Evolutionary conservation across 1,140 invertebrate species (phyloP), one percentile per base, ranked within the genome.

Genomic region (Heliothis subflexa): DNA sequence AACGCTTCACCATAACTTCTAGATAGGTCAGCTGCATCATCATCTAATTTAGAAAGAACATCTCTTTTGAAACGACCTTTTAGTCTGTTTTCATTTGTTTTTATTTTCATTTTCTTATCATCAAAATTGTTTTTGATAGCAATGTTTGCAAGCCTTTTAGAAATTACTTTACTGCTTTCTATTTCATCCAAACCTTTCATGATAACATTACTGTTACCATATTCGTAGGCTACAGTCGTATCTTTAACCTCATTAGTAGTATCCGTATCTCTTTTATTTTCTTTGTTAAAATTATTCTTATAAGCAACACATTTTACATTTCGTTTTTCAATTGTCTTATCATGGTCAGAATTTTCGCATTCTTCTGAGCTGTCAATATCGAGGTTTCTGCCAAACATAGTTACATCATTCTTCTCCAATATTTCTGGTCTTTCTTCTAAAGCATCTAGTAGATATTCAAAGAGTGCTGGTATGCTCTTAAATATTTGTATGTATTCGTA

Each of bases 381-480:
- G 59, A 25, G 14, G 55, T 85, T 80, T 61, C 68, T 78, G 21
- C 62, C 81, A 49, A 85, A 83, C 3, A 81, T 76, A 2, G 73
- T 78, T 49, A 81, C 59, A 45, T 90, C 83, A 55, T 89, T 78
- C 64, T 73, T 83, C 78, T 90, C 88, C 50, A 89, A 78, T 57
- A 88, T 83, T 83, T 87, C 83, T 18, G 88, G 88, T 59, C 79
- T 85, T 2, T 84, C 70, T 70, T 86, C 75, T 0, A 89, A 62
- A 33, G 84, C 64, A 13, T 79, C 76, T 25, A 88, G 45, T 14
- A 91, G 52, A 81, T 86, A 85, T 73, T 89, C 82, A 59, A 87
- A 86, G 2, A 90, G 14, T 45, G 73, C 59, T 1, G 87, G 86
- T 25, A 90, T 83, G 14, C 78, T 86, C 78, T 78, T 78, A 33